Percentiles rank a stretch among this genome's conserved stretches.
These are phyloP conservation scores for Musca vetustissima DNA, from an alignment of 1,140 invertebrate species.

Conservation along the genomic window DNA sequence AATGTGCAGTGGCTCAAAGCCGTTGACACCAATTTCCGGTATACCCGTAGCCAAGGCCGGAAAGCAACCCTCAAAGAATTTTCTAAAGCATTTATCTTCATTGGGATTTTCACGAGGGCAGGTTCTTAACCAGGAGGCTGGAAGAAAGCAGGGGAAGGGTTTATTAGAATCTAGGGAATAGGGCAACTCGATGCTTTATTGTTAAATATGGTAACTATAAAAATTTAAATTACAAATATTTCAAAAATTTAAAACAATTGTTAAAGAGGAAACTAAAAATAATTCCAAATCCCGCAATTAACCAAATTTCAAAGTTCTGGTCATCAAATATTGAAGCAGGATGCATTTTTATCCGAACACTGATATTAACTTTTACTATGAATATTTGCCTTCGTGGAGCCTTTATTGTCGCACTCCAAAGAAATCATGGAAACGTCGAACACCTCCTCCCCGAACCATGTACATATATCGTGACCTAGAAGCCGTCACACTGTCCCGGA, in stretches of 20 bases:
- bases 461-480: conserved; percentile 21
- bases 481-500: background rate
- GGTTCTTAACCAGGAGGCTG: conserved; percentile 48
- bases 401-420: background rate
- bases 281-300: too few relatives aligned
- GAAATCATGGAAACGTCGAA: conserved; percentile 7
- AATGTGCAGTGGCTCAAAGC: conserved; percentile 58
- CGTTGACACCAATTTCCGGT: conserved; percentile 57
- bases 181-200: too few relatives aligned
- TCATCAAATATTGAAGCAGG: background rate
- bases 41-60: conserved; percentile 55
- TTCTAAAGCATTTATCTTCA: conserved; percentile 50
- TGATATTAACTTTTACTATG: background rate
- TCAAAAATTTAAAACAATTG: too few relatives aligned
- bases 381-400: background rate
- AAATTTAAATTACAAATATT: too few relatives aligned
- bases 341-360: conserved; percentile 1
- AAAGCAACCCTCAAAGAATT: conserved; percentile 49
- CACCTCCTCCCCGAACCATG: background rate
- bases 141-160: background rate
- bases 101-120: conserved; percentile 51
- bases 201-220: too few relatives aligned
- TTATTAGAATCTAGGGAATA: background rate
- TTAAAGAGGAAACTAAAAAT: too few relatives aligned
- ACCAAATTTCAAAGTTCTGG: too few relatives aligned